phyloP scores from a whole-genome alignment of 2,888 invertebrate genomes.

The Lasioglossum zephyrum region DNA sequence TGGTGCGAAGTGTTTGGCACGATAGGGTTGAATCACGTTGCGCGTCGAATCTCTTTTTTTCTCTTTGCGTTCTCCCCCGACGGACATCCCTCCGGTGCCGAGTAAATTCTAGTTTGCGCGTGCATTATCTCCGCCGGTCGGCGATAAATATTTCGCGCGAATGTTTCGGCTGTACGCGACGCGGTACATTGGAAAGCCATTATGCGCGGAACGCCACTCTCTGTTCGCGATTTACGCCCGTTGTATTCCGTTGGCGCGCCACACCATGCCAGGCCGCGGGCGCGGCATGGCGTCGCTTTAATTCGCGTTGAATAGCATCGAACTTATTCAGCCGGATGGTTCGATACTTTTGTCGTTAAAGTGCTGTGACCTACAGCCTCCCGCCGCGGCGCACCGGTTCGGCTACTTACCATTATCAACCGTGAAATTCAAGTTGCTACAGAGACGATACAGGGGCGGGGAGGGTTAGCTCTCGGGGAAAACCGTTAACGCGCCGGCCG shows the following conservation, averaged over 20 bases:
- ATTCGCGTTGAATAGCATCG: conserved; percentile 48
- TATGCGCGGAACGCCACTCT: conserved; percentile 52
- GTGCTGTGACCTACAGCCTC: not conserved
- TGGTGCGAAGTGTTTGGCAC: conserved; percentile 6
- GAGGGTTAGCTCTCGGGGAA: not conserved
- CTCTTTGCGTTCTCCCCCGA: not conserved
- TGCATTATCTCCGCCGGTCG: conserved; percentile 69
- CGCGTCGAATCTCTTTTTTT: not conserved
- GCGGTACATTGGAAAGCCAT: conserved; percentile 80
- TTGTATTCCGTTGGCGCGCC: conserved; percentile 17
- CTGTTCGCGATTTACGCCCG: conserved; percentile 52
- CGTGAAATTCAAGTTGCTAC: not conserved
- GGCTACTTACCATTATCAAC: conserved; percentile 13
- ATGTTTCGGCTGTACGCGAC: conserved; percentile 47
- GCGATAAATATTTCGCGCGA: conserved; percentile 73
- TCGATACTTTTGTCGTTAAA: conserved; percentile 34
- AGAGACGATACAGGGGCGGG: not conserved
- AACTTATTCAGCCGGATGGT: conserved; percentile 29
- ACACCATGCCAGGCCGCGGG: too few species aligned
- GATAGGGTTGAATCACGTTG: conserved; percentile 15
- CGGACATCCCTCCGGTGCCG: conserved; percentile 18
- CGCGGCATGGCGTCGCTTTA: conserved; percentile 36
- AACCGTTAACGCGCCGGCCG: not conserved
- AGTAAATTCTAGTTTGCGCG: conserved; percentile 74
- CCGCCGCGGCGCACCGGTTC: not conserved